A percentile compares a stretch with the other conserved stretches of the same genome.
Evolutionary conservation across 2,888 invertebrate genomes (phyloP).

Genomic region (Agrochola macilenta): DNA sequence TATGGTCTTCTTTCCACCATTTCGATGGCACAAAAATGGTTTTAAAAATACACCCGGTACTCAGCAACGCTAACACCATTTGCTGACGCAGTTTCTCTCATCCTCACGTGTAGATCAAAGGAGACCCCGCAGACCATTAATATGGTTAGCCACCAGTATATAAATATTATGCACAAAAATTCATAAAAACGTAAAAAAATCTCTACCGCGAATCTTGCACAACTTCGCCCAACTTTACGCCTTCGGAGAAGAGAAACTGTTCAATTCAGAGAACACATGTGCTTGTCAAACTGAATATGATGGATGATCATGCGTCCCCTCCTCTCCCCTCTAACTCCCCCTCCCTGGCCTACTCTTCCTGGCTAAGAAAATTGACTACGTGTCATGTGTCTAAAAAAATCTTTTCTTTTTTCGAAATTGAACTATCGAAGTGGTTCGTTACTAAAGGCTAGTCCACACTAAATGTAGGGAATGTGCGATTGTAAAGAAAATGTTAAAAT

Average conservation of each 20-base stretch:
- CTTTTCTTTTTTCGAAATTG: constrained; percentile 28
- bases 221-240: constrained; percentile 55
- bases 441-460: constrained; percentile 2
- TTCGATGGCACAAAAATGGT: background rate
- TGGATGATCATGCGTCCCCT: constrained; percentile 72
- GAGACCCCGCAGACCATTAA: too few species aligned
- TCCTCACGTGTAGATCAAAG: background rate
- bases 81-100: background rate
- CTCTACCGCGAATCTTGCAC: constrained; percentile 16
- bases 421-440: constrained; percentile 9
- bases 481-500: background rate
- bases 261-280: constrained; percentile 85
- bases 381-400: constrained; percentile 56
- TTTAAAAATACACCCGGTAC: too few species aligned
- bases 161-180: background rate
- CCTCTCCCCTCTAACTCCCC: constrained; percentile 52
- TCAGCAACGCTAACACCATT: background rate
- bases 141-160: too few species aligned
- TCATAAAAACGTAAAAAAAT: background rate
- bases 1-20: background rate
- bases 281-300: constrained; percentile 85
- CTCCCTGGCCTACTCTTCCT: constrained; percentile 57
- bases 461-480: background rate
- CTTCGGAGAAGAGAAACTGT: constrained; percentile 74
- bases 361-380: constrained; percentile 70